Base-by-base conservation (phyloP, 2,113 vertebrate species). In the Lasiurus cinereus region DNA sequence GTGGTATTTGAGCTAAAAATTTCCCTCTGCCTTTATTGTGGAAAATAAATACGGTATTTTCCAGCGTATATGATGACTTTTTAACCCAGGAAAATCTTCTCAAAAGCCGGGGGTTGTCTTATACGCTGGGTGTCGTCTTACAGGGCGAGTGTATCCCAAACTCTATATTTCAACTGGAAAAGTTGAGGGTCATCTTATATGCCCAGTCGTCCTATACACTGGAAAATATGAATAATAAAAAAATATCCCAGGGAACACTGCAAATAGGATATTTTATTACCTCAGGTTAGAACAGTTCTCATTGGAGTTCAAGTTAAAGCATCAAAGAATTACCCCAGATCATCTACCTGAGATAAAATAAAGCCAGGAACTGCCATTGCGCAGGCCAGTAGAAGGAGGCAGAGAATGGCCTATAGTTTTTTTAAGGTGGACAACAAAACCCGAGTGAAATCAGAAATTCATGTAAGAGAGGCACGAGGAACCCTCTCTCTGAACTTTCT, bases 221-320 rank as follows among this genome's bases (percentile, higher is more conserved):
- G 39, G 39, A 39, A 39, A 39, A 39, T 39, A 39, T 39, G 39
- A n/a, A n/a, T n/a, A n/a, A n/a, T n/a, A n/a, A n/a, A n/a, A n/a
- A n/a, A n/a, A n/a, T n/a, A n/a, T n/a, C n/a, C n/a, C n/a, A n/a
- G n/a, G n/a, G n/a, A n/a, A 43, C 12, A 69, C 43, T 92, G 46
- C 4, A 76, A 91, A 48, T 76, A 72, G 8, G 18, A n/a, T 85
- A 46, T 54, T 83, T 94, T 83, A 93, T 92, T 94, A 64, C 78
- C 64, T 59, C 86, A 21, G 1, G n/a, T 73, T 83, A 72, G 9
- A 91, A 62, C 0, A 77, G 62, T 46, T 96, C 87, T 91, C 67
- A 62, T 2, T 59, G 74, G 70, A 80, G 24, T 90, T 64, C 67
- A 80, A 50, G 31, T 67, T 66, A 83, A 1, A 33, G 31, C 18